Conservation (phyloP, 1,140 invertebrate species). For the Drosophila erecta region DNA sequence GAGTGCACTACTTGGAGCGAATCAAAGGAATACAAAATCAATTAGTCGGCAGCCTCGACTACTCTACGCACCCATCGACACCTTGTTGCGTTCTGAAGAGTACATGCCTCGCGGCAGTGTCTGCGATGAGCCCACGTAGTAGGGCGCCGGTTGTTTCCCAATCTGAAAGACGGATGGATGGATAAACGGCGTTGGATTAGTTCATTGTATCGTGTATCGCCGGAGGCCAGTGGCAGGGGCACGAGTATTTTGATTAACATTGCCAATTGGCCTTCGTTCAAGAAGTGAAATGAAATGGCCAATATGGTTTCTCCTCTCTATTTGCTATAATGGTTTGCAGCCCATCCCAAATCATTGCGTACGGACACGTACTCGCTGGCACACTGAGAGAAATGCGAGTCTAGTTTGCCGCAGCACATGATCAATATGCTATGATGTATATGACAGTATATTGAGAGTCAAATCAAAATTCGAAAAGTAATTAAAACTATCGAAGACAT, state of each 20-base stretch:
- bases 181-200: not conserved
- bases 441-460: too few relatives aligned
- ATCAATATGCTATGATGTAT: too few relatives aligned
- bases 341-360: slow-evolving; percentile 33
- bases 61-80: slow-evolving; percentile 75
- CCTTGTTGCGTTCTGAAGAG: slow-evolving; percentile 81
- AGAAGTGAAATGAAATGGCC: slow-evolving; percentile 49
- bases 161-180: slow-evolving; percentile 71
- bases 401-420: too few relatives aligned
- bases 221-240: not conserved
- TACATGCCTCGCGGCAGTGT: slow-evolving; percentile 85
- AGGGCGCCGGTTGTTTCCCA: slow-evolving; percentile 85
- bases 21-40: slow-evolving; percentile 2
- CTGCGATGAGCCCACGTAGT: slow-evolving; percentile 86
- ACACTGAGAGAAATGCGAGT: slow-evolving; percentile 9
- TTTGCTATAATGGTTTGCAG: slow-evolving; percentile 17
- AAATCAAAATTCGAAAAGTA: too few relatives aligned
- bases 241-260: slow-evolving; percentile 8
- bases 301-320: slow-evolving; percentile 53
- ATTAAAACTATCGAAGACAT: too few relatives aligned
- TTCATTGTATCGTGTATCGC: not conserved
- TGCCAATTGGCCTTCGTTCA: slow-evolving; percentile 57
- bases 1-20: slow-evolving; percentile 12
- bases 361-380: slow-evolving; percentile 13
- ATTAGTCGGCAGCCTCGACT: not conserved